Evolutionary conservation across 2,113 vertebrate species (phyloP).

Genomic region (Cyphomyrus discorhynchus): DNA sequence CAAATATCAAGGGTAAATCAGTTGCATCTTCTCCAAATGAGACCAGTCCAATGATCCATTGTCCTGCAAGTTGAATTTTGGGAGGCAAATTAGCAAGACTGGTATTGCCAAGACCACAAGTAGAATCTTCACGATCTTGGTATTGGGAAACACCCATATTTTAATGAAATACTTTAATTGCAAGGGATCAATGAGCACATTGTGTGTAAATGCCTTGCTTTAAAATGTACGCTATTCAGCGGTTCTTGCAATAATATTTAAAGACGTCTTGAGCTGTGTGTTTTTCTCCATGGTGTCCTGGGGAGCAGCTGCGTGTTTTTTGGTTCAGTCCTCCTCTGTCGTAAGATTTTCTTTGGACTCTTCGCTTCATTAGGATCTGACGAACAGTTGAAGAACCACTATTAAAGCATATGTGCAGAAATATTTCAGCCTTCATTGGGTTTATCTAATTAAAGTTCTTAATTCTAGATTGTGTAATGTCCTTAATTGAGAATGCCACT

Average conservation of each 20-base stretch:
- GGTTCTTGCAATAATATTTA: constrained; percentile 30
- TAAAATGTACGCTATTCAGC: constrained; percentile 32
- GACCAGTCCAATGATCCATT: background rate
- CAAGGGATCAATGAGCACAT: constrained; percentile 52
- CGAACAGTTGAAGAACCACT: background rate
- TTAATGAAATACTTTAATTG: constrained; percentile 50
- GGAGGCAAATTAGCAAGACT: background rate
- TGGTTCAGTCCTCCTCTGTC: constrained; percentile 10
- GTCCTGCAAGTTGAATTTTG: too few relatives aligned
- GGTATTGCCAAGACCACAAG: background rate
- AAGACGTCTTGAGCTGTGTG: constrained; percentile 16
- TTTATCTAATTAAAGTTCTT: background rate
- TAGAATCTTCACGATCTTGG: background rate
- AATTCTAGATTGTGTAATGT: background rate
- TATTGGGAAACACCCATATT: background rate
- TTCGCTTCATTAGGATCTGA: background rate
- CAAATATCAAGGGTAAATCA: background rate
- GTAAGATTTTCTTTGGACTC: background rate
- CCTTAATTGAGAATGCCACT: background rate
- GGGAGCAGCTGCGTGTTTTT: background rate
- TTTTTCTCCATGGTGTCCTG: constrained; percentile 23
- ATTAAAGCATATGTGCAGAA: background rate
- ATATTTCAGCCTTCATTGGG: background rate
- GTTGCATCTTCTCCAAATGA: background rate
- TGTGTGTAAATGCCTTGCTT: constrained; percentile 44